A percentile compares a stretch with the other conserved stretches of the same genome.
Conservation (phyloP, 1,140 invertebrate species). For the Polyergus mexicanus region DNA sequence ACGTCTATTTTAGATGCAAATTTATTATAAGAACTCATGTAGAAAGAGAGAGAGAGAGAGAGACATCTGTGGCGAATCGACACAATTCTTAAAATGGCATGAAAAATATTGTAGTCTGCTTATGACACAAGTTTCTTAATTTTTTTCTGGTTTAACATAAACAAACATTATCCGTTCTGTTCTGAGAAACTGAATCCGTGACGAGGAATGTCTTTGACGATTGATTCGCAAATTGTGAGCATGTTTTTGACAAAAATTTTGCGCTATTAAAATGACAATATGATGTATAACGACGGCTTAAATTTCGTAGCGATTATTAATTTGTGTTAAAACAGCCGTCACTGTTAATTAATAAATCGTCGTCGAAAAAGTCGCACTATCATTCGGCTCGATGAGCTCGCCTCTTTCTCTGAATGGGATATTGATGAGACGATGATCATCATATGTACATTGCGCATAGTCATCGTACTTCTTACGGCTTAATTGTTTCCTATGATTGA, state of each 20-base stretch:
- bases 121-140: neutral
- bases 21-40: neutral
- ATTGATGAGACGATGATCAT: slow-evolving; percentile 60
- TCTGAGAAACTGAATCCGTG: neutral
- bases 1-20: neutral
- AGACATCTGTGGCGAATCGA: neutral
- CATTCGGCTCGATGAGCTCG: slow-evolving; percentile 47
- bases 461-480: slow-evolving; percentile 51
- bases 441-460: slow-evolving; percentile 37
- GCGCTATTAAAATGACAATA: neutral
- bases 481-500: slow-evolving; percentile 59
- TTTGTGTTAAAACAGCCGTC: slow-evolving; percentile 48
- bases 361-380: slow-evolving; percentile 51
- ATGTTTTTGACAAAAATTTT: neutral
- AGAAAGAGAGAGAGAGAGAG: too few relatives aligned
- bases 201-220: neutral
- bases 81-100: neutral
- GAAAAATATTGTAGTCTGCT: neutral
- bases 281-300: neutral
- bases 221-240: neutral
- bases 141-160: neutral
- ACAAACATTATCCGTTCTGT: neutral
- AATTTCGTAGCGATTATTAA: slow-evolving; percentile 41
- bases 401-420: slow-evolving; percentile 62
- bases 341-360: slow-evolving; percentile 59